phyloP scores from a whole-genome alignment of 2,888 invertebrate genomes.

The Lasioglossum calceatum region DNA sequence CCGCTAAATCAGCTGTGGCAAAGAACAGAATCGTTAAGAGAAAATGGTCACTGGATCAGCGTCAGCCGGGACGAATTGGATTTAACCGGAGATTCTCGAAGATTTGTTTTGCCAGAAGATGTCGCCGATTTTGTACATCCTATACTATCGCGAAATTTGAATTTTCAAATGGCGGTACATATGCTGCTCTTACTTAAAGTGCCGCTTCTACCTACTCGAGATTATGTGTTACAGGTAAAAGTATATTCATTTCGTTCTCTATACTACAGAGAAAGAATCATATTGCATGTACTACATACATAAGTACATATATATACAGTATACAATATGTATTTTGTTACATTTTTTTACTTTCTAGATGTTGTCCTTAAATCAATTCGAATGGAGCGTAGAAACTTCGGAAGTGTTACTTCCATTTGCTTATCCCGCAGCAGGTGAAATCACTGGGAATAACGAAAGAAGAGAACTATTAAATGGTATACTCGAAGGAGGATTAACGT shows the following conservation, averaged over 20 bases:
- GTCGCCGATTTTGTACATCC: slow-evolving; percentile 90
- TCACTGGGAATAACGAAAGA: slow-evolving; percentile 70
- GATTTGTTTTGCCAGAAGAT: slow-evolving; percentile 88
- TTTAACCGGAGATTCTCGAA: slow-evolving; percentile 87
- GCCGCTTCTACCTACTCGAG: slow-evolving; percentile 86
- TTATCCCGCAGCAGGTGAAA: slow-evolving; percentile 77
- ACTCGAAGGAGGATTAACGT: slow-evolving; percentile 84
- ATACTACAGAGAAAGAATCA: neutral
- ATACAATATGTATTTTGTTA: neutral
- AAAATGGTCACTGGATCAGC: slow-evolving; percentile 90
- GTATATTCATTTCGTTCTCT: neutral
- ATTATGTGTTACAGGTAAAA: slow-evolving; percentile 74
- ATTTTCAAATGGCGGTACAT: slow-evolving; percentile 87
- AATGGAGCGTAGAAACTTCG: slow-evolving; percentile 79
- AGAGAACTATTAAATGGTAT: slow-evolving; percentile 74
- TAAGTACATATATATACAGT: no score
- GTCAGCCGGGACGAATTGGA: slow-evolving; percentile 83
- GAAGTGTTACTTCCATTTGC: slow-evolving; percentile 79
- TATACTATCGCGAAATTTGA: slow-evolving; percentile 86
- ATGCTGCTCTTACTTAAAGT: slow-evolving; percentile 87
- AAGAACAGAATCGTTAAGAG: slow-evolving; percentile 90
- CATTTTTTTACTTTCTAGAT: slow-evolving; percentile 64
- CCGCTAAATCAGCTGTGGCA: slow-evolving; percentile 91
- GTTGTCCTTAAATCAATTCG: slow-evolving; percentile 73
- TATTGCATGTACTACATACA: neutral